phyloP scores from a whole-genome alignment of 2,113 vertebrate genomes.

The Salvelinus fontinalis region DNA sequence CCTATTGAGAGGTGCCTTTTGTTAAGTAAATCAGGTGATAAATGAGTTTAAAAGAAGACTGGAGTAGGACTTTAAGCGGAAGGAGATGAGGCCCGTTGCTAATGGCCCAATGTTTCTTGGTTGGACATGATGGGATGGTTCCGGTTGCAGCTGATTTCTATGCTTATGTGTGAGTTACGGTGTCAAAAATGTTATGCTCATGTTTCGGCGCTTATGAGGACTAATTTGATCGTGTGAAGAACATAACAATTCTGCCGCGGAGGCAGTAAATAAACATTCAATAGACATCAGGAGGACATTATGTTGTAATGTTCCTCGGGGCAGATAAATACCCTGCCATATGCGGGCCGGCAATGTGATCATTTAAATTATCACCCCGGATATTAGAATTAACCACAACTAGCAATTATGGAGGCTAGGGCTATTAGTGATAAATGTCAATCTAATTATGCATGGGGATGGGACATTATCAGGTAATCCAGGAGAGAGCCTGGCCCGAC shows the following conservation, averaged over 20 bases:
- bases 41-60: too few relatives aligned
- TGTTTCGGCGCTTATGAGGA: background rate
- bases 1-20: too few relatives aligned
- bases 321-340: conserved; percentile 14
- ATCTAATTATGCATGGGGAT: conserved; percentile 61
- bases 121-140: background rate
- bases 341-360: conserved; percentile 20
- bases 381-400: conserved; percentile 59
- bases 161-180: conserved; percentile 10
- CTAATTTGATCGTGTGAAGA: conserved; percentile 11
- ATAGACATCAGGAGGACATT: conserved; percentile 13
- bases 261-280: conserved; percentile 1
- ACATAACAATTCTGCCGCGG: background rate
- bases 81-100: conserved; percentile 1
- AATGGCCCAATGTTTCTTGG: background rate
- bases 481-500: conserved; percentile 22
- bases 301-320: conserved; percentile 7
- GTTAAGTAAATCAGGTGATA: too few relatives aligned
- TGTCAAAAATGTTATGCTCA: background rate
- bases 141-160: background rate
- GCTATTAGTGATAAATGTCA: conserved; percentile 65
- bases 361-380: conserved; percentile 44
- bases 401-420: conserved; percentile 50
- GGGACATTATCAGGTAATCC: conserved; percentile 55
- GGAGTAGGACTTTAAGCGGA: background rate